Base-by-base conservation (phyloP, 1,140 invertebrate genomes). In the Hestina assimilis region DNA sequence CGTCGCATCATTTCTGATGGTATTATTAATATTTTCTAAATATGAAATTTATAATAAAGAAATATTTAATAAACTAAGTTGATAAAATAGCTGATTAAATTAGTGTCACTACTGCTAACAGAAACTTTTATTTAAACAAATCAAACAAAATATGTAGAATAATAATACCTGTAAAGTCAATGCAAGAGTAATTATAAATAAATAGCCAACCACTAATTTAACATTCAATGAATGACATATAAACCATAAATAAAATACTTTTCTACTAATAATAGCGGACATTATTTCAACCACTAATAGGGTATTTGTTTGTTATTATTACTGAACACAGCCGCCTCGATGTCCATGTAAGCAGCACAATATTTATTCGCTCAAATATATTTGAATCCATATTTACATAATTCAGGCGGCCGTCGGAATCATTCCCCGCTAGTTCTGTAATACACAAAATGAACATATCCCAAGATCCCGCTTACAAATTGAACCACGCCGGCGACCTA, bases 381-480 rank as follows among this genome's bases (percentile, higher is more conserved):
- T 79, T 76, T 67, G 66, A 72, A 75, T 75, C 52, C 59, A 75
- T 83, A 85, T 83, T 84, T 85, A 79, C 80, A 87, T 84, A 87
- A 83, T 78, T 83, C 72, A 64, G 58, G 60, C 76, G 61, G 58
- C 63, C 66, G 62, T 38, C 61, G 60, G 69, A 74, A 74, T 78
- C 64, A 82, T 78, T 82, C 70, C 72, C 72, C 66, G 67, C 66
- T 76, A 72, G 76, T 80, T 77, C 69, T 75, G 69, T 82, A 74
- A 75, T 83, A 83, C 79, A 79, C 78, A 69, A 85, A 87, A 85
- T 85, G 81, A 83, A 76, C 79, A 73, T 84, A 87, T 85, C 84
- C 84, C 82, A 82, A 87, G 84, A 87, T 87, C 84, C 81, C 81
- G 58, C 74, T 78, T 75, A 87, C 81, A 87, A 87, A 85, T 85